These are phyloP conservation scores for Capreolus pygargus DNA, from an alignment of 2,113 vertebrate species.

Conservation along the genomic window DNA sequence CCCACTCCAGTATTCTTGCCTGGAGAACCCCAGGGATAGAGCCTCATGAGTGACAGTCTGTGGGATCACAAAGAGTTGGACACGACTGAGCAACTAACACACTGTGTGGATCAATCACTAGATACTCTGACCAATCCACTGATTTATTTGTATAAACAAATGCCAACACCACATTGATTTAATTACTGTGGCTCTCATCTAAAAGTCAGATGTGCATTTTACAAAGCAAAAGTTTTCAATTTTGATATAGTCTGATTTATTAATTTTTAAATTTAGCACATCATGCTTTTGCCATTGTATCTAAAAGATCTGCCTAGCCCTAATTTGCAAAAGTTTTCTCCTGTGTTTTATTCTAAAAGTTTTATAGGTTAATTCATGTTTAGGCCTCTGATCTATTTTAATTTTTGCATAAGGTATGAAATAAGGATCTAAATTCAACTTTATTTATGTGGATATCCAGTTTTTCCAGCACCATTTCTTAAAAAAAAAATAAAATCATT, in stretches of 20 bases:
- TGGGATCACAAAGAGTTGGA: neutral
- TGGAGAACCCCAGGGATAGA: neutral
- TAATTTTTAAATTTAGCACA: neutral
- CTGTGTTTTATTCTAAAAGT: neutral
- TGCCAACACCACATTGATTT: neutral
- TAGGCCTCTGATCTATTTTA: neutral
- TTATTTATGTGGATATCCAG: neutral
- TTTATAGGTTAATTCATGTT: neutral
- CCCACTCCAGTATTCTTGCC: too few species aligned
- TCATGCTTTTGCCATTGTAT: neutral
- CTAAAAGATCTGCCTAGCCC: neutral
- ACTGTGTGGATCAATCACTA: neutral
- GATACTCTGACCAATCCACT: neutral
- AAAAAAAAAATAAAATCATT: neutral
- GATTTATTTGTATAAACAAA: neutral
- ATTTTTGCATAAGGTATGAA: neutral
- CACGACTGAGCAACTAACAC: neutral
- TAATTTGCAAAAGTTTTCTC: neutral
- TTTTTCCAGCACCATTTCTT: neutral
- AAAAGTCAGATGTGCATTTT: neutral
- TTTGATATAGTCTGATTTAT: neutral
- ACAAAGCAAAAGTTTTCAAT: neutral
- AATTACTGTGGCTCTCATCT: neutral
- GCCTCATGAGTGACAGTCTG: rapidly evolving
- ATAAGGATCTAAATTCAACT: neutral